Base-by-base conservation (phyloP, 2,797 vertebrate genomes). In the Ciconia nigra region DNA sequence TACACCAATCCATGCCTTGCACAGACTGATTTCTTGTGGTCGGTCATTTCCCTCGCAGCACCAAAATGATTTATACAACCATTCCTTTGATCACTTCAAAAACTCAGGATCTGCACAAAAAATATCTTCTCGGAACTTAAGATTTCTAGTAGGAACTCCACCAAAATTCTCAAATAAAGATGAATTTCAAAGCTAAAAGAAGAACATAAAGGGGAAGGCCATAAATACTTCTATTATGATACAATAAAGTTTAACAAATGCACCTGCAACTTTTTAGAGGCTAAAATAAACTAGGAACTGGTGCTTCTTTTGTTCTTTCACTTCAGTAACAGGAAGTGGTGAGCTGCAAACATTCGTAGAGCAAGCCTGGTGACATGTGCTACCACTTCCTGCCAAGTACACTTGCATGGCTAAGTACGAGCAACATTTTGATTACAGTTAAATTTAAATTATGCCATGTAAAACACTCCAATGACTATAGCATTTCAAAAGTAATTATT, bases 281-380 rank as follows among this genome's bases (percentile, higher is more conserved):
- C 85, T 62, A 83, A 93, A 82, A 72, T 11, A 21, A 83, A 90
- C 66, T 35, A 86, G 54, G 82, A 67, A n/a, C 76, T 79, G 41
- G 46, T 55, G 26, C 62, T 90, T 91, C 96, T 91, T 97, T 94
- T 90, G 77, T 78, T 97, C 81, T 87, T 91, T 81, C 81, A 41
- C 63, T 83, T 87, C 90, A 66, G 92, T 14, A 89, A 89, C 82
- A 98, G 97, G 95, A 98, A 98, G 93, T 62, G 91, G 95, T 88
- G 84, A 96, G 83, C 83, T 87, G 85, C 96, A 94, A 55, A 44
- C 22, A 18, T 46, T 79, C 22, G 65, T 21, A 55, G 70, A 52
- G 21, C 62, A 57, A 88, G 89, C 69, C 69, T 74, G 87, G 66
- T 82, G 78, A 91, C 91, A 91, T 85, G 89, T 9, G 94, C 69